Evolutionary conservation across 2,888 invertebrate species (phyloP), one percentile per base, ranked within the genome.

Genomic region (Tridacna gigas): DNA sequence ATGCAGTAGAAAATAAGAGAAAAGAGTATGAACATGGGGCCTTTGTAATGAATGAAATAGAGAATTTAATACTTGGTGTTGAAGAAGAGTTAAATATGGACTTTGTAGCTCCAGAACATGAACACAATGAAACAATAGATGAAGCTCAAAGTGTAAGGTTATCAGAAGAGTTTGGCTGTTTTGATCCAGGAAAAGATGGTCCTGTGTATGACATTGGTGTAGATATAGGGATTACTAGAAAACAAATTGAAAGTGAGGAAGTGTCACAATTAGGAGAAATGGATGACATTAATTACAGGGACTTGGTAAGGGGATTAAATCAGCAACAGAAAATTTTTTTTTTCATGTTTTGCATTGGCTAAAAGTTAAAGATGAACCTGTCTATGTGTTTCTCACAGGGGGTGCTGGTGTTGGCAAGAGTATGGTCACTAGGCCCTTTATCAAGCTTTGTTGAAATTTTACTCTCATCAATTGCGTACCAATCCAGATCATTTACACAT

Each of bases 381-480:
- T 87, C 22, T 83, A 83, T 73, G 66, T 56, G 15, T 88, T 88
- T 60, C 61, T 88, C 7, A 77, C 78, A 63, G 86, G 88, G 61
- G 88, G 86, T 20, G 88, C 83, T 47, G 88, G 84, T 65, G 86
- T 88, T 67, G 86, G 86, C 9, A 88, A 88, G 63, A 81, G 80
- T 74, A 69, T 83, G 63, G 67, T 88, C n/a, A 65, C 28, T 75
- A 28, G 28, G 80, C 77, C 22, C 45, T 83, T n/a, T 79, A 79
- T 73, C 83, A 83, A 25, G 79, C 76, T 18, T 61, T 79, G 66
- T 5, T 66, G 4, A 47, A 47, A 12, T 71, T 9, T 22, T 71
- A 48, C 22, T 71, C 22, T 4, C 18, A n/a, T 26, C 13, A 66
- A 73, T 37, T 26, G 48, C 61, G 73, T 65, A 48, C 47, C 73